These are phyloP conservation scores for Oppia nitens DNA, from an alignment of 1,140 invertebrate species.

Conservation along the genomic window DNA sequence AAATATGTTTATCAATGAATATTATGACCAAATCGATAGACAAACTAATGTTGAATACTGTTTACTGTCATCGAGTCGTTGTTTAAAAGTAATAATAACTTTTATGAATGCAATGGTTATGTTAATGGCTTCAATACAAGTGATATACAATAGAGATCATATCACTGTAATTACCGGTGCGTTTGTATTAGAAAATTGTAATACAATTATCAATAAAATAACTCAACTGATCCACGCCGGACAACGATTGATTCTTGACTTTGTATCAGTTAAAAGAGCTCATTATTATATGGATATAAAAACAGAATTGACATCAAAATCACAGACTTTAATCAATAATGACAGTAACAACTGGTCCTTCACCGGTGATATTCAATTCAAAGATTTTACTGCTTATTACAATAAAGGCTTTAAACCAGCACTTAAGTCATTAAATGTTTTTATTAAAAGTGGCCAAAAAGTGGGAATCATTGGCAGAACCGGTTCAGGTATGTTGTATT, in stretches of 20 bases:
- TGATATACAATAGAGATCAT: constrained; percentile 50
- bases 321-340: constrained; percentile 32
- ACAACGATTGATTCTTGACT: constrained; percentile 43
- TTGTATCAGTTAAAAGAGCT: constrained; percentile 43
- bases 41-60: constrained; percentile 33
- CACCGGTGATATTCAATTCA: constrained; percentile 48
- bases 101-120: constrained; percentile 25
- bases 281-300: constrained; percentile 48
- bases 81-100: constrained; percentile 29
- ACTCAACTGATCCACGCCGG: constrained; percentile 42
- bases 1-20: constrained; percentile 43
- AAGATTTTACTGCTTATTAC: constrained; percentile 48
- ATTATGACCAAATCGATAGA: constrained; percentile 56
- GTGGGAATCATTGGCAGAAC: constrained; percentile 38
- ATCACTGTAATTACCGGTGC: constrained; percentile 61
- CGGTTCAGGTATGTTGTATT: constrained; percentile 29
- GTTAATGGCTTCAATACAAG: constrained; percentile 54
- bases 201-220: constrained; percentile 46
- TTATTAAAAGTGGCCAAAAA: constrained; percentile 39
- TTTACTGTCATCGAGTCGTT: constrained; percentile 22
- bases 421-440: constrained; percentile 41
- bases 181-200: constrained; percentile 68
- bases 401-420: constrained; percentile 39
- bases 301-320: constrained; percentile 32
- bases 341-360: constrained; percentile 39